Base-by-base conservation (phyloP, 2,113 vertebrate species). In the Melanotaenia duboulayi region DNA sequence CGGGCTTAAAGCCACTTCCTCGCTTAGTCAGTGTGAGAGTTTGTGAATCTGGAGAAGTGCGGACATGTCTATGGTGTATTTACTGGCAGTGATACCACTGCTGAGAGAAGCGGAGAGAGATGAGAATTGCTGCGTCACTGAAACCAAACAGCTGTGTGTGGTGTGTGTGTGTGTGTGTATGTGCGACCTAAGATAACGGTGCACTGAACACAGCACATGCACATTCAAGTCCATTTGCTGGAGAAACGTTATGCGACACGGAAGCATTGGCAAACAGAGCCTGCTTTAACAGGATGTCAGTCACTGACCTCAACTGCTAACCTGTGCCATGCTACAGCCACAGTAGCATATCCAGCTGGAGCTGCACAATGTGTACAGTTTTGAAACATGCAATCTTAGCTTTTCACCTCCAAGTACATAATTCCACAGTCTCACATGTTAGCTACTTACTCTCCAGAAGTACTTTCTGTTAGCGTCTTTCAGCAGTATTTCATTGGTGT, bases 361-460 rank as follows among this genome's bases (percentile, higher is more conserved):
- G 71, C 58, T 52, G 81, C 85, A 89, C 81, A 84, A 89, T 85
- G 86, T 87, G 59, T 84, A 78, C 20, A 11, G 22, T 67, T 69
- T 60, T 85, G 37, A 85, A 57, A 71, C 48, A 50, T 9, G 56
- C 14, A 39, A 19, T 20, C 1, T 50, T 35, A 14, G 17, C 32
- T 66, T 74, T 64, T 71, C 25, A 76, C 60, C 46, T 56, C 25
- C 42, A 65, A 51, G 28, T 12, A 17, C 12, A 71, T n/a, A 69
- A 20, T 75, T 68, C 72, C 32, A 62, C 12, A 71, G 10, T 19
- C 28, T 71, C 55, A 61, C 35, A 46, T 19, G 52, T 22, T 14
- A 9, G 52, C 49, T 13, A 92, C 96, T 97, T 92, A 99, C 97
- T 96, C 96, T 94, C 97, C 97, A 99, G 75, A 98, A 97, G 69